Base-by-base conservation (phyloP, 2,797 vertebrate species). In the Halcyon badia region DNA sequence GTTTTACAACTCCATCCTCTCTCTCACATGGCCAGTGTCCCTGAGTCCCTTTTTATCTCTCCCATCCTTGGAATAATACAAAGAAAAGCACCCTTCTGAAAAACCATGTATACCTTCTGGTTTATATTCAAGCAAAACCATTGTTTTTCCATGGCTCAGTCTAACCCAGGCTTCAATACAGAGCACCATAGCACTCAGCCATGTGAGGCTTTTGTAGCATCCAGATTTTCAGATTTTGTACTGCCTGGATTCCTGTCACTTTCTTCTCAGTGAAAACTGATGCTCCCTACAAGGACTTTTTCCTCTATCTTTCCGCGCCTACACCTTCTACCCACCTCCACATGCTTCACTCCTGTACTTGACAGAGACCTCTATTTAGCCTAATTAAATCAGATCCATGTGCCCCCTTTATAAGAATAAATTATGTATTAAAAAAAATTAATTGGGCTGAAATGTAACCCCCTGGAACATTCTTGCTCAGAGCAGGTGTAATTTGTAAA, bases 281-380 rank as follows among this genome's bases (percentile, higher is more conserved):
- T 89, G 62, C 46, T 89, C 16, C 5, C 13, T 57, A 52, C 17
- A 60, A 87, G 44, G 75, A 68, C 20, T 57, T 77, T 75, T 7
- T 4, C 15, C 30, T 11, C 25, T 76, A 2, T 75, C 39, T 64
- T 87, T 89, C 52, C 48, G 85, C 9, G 5, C 86, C 71, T 77
- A 87, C 9, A 0, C 35, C 56, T 94, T 79, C 73, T 84, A 82
- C 56, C 35, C 68, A 87, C 86, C 78, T 87, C 48, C 73, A 80
- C 57, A 77, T 73, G 52, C 75, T 92, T 94, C 89, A 72, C 31
- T 94, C 48, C 60, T 79, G 25, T 76, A 75, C 92, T 93, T 95
- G 85, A 94, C 81, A 89, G 10, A 87, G 86, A 85, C 73, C 64
- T 94, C 56, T 85, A 96, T 90, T 96, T 94, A 94, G 56, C 60